Evolutionary conservation across 2,888 invertebrate species (phyloP).

Genomic region (Sympetrum striolatum): DNA sequence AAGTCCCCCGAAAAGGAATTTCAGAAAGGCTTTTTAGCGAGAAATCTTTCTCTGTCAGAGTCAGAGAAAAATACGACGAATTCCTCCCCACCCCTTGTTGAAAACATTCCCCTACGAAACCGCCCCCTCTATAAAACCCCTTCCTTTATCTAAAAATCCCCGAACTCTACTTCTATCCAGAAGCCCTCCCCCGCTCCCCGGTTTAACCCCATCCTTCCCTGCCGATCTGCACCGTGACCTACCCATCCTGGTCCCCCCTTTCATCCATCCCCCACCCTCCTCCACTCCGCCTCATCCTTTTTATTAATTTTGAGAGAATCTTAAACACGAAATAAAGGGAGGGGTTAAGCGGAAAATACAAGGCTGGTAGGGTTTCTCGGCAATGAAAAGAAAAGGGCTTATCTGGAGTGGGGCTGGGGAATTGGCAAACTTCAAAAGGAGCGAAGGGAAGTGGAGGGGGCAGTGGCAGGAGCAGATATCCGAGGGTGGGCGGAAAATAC

Average conservation of each 20-base stretch:
- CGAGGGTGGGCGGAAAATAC: conserved; percentile 46
- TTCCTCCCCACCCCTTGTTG: neutral
- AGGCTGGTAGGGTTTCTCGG: conserved; percentile 36
- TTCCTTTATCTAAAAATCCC: neutral
- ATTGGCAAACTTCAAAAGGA: conserved; percentile 33
- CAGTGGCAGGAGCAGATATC: conserved; percentile 32
- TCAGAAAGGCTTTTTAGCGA: neutral
- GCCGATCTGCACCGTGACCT: no score
- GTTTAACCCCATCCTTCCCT: no score
- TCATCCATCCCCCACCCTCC: neutral
- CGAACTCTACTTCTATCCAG: neutral
- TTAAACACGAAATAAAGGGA: conserved; percentile 46
- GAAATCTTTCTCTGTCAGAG: conserved; percentile 29
- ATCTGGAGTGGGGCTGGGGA: conserved; percentile 47
- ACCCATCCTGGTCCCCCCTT: no score
- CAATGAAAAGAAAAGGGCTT: conserved; percentile 42
- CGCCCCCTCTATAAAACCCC: neutral
- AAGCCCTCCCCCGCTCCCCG: neutral
- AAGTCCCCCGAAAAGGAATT: neutral
- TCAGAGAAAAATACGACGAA: conserved; percentile 32
- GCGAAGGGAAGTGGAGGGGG: conserved; percentile 43
- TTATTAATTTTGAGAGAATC: conserved; percentile 39
- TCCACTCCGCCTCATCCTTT: conserved; percentile 13
- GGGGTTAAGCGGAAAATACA: conserved; percentile 44
- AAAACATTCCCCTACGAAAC: neutral